Evolutionary conservation across 2,113 vertebrate genomes (phyloP).

Genomic region (Otocyon megalotis): DNA sequence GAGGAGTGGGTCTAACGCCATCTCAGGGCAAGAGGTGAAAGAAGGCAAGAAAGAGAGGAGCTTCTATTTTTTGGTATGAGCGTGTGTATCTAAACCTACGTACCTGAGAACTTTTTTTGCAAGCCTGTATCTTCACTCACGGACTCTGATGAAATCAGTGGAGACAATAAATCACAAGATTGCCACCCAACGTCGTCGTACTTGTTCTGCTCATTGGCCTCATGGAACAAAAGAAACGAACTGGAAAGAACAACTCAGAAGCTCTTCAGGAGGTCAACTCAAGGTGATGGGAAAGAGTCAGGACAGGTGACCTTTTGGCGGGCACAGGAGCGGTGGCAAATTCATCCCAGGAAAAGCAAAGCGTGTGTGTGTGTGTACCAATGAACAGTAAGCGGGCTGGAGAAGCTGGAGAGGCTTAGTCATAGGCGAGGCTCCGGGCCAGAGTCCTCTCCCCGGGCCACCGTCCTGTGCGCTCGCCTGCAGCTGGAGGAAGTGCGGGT

Average conservation of each 20-base stretch:
- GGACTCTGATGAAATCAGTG: not conserved
- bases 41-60: not conserved
- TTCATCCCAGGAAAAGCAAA: not conserved
- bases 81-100: not conserved
- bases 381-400: not conserved
- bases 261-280: not conserved
- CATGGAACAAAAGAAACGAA: not conserved
- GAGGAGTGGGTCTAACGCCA: not conserved
- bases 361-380: not conserved
- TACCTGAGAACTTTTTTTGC: not conserved
- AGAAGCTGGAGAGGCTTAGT: not conserved
- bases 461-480: not conserved
- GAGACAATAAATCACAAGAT: not conserved
- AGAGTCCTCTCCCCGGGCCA: not conserved
- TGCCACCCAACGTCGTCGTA: not conserved
- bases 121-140: not conserved
- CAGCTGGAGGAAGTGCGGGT: not conserved
- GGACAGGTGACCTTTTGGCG: not conserved
- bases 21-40: not conserved
- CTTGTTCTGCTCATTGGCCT: not conserved
- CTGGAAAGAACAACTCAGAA: not conserved
- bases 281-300: not conserved
- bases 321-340: not conserved
- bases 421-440: not conserved
- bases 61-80: not conserved